Evolutionary conservation across 1,140 invertebrate genomes (phyloP).

Genomic region (Aplysia californica): DNA sequence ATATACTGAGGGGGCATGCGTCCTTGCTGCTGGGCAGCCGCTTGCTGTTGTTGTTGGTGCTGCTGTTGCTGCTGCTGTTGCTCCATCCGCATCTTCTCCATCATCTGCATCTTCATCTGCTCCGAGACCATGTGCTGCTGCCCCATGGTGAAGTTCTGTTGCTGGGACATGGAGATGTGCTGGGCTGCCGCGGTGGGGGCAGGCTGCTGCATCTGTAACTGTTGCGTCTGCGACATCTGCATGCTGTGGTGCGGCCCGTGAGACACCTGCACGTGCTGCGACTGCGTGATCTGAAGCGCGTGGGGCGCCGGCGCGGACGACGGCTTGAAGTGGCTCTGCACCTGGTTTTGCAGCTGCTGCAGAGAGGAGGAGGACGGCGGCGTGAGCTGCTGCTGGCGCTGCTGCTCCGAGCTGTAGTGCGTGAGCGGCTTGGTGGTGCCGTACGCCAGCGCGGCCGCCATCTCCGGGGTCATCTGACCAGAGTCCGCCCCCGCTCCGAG

Average conservation of each 20-base stretch:
- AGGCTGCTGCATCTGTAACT: slow-evolving; percentile 78
- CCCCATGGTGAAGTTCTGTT: slow-evolving; percentile 68
- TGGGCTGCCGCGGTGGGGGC: slow-evolving; percentile 5
- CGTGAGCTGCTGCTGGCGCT: slow-evolving; percentile 26
- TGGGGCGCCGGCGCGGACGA: slow-evolving; percentile 52
- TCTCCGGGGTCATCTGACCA: slow-evolving; percentile 28
- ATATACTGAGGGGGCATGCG: slow-evolving; percentile 54
- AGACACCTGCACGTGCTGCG: slow-evolving; percentile 61
- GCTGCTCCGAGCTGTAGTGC: slow-evolving; percentile 48
- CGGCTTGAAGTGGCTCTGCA: slow-evolving; percentile 60
- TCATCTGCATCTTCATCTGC: not conserved
- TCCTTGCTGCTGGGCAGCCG: slow-evolving; percentile 40
- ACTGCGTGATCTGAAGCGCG: slow-evolving; percentile 54
- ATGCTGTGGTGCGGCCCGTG: slow-evolving; percentile 66
- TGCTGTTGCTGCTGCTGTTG: slow-evolving; percentile 30
- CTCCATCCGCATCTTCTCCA: not conserved
- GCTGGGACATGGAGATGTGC: slow-evolving; percentile 84
- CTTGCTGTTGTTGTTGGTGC: slow-evolving; percentile 42
- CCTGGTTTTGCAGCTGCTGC: slow-evolving; percentile 66
- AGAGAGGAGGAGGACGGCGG: slow-evolving; percentile 52
- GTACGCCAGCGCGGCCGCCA: slow-evolving; percentile 42
- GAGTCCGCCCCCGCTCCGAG: slow-evolving; percentile 25
- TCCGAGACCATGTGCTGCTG: not conserved
- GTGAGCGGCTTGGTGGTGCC: slow-evolving; percentile 61
- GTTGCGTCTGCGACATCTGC: slow-evolving; percentile 87